Evolutionary conservation across 2,797 vertebrate genomes (phyloP), one percentile per base, ranked within the genome.

Genomic region (Micrastur ruficollis): DNA sequence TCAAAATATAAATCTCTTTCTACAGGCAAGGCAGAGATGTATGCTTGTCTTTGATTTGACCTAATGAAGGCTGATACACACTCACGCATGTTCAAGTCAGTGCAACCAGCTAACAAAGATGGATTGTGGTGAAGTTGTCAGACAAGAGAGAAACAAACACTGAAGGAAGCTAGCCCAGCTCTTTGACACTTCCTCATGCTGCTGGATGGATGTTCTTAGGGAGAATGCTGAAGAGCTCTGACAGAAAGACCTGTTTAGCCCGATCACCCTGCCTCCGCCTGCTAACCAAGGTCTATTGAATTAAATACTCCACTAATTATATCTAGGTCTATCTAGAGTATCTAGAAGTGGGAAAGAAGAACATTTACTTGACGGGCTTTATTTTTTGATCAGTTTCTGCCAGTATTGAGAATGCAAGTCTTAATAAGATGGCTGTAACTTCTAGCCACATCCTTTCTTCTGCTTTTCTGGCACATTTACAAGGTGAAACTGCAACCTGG

Each of bases 41-140:
- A 62, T 5, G 11, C 53, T 89, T 78, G 72, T 68, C 89, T 96
- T 89, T 86, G 89, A 93, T 92, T 80, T 73, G 95, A 96, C 94
- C 67, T 81, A 93, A 97, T 67, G 83, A 92, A 34, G 47, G 86
- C 62, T 76, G 68, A 56, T 74, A 50, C 94, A 93, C 72, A 38
- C 58, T 95, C 93, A 93, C 85, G 81, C 94, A 8, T 92, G 83
- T 82, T 92, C 88, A 95, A 96, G 87, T 96, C 86, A 93, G 91
- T 92, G 90, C 67, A 76, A 63, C 84, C 46, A 58, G 66, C 44
- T 86, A 88, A 91, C 73, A 86, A 94, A 93, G 89, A 91, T 73
- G 75, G 56, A 96, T 92, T 90, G 86, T 91, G 95, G 97, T 88
- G 95, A 97, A 78, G 70, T 53, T 88, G 73, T 95, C 95, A 96